Conservation (phyloP, 2,797 vertebrate species). For the Remorina albescens region DNA sequence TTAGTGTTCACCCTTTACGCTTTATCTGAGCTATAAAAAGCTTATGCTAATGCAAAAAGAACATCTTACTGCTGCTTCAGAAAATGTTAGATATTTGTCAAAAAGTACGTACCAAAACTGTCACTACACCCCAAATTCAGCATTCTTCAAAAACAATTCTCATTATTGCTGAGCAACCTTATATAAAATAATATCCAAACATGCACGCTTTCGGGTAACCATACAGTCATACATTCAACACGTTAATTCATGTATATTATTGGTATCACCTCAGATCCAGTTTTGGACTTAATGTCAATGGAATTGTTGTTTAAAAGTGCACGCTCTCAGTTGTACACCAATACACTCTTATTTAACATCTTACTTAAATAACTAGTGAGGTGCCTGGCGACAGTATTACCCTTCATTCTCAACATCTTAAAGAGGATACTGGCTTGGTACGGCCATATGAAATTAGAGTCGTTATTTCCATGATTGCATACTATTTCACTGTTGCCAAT, state of each 20-base stretch:
- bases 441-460: slow-evolving; percentile 15
- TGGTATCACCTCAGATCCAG: background rate
- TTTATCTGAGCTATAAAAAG: background rate
- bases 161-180: background rate
- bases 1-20: background rate
- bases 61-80: too few relatives aligned
- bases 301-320: background rate
- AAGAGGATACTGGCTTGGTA: slow-evolving; percentile 3
- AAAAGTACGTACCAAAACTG: background rate
- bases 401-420: slow-evolving; percentile 7
- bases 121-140: background rate
- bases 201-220: background rate
- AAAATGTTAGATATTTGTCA: background rate
- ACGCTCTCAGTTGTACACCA: slow-evolving; percentile 2
- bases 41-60: background rate
- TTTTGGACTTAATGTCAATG: background rate
- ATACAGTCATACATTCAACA: too few relatives aligned
- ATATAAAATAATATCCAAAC: background rate
- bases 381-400: background rate
- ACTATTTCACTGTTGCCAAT: slow-evolving; percentile 25
- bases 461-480: slow-evolving; percentile 23
- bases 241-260: background rate
- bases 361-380: slow-evolving; percentile 9
- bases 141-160: too few relatives aligned
- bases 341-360: slow-evolving; percentile 13